Evolutionary conservation across 2,113 vertebrate species (phyloP).

Genomic region (Podarcis muralis): DNA sequence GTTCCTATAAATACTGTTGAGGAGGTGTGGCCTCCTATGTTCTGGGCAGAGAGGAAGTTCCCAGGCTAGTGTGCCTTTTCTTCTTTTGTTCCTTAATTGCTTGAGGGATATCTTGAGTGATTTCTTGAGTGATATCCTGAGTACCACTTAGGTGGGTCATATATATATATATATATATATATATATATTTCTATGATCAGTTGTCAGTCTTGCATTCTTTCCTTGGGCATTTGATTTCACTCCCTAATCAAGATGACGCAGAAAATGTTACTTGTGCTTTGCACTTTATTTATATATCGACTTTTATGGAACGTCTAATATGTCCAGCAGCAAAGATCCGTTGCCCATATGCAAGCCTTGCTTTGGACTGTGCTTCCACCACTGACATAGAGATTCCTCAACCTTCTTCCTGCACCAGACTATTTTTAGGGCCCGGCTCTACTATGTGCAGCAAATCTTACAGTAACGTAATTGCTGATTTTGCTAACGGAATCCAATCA

Average conservation of each 20-base stretch:
- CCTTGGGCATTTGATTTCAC: slow-evolving; percentile 28
- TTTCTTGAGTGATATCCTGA: too few species aligned
- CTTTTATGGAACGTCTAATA: too few species aligned
- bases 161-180: not conserved
- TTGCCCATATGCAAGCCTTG: slow-evolving; percentile 21
- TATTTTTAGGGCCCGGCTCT: slow-evolving; percentile 30
- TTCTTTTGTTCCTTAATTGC: too few species aligned
- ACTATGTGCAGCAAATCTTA: slow-evolving; percentile 25
- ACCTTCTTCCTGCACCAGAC: slow-evolving; percentile 29
- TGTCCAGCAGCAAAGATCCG: slow-evolving; percentile 4
- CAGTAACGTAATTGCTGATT: slow-evolving; percentile 13
- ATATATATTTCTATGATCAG: not conserved
- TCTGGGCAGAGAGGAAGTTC: too few species aligned
- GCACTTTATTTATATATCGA: slow-evolving; percentile 27
- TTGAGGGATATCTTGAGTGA: too few species aligned
- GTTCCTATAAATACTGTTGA: too few species aligned
- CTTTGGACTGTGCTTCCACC: slow-evolving; percentile 17
- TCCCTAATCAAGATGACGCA: slow-evolving; percentile 31
- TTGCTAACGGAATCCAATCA: not conserved
- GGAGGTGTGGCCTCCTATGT: too few species aligned
- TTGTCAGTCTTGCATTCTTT: slow-evolving; percentile 28
- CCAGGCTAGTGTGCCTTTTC: too few species aligned
- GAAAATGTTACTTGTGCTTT: slow-evolving; percentile 7
- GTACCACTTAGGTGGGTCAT: too few species aligned
- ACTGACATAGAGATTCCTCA: not conserved